Evolutionary conservation across 2,888 invertebrate genomes (phyloP), one percentile per base, ranked within the genome.

Genomic region (Allygus modestus): DNA sequence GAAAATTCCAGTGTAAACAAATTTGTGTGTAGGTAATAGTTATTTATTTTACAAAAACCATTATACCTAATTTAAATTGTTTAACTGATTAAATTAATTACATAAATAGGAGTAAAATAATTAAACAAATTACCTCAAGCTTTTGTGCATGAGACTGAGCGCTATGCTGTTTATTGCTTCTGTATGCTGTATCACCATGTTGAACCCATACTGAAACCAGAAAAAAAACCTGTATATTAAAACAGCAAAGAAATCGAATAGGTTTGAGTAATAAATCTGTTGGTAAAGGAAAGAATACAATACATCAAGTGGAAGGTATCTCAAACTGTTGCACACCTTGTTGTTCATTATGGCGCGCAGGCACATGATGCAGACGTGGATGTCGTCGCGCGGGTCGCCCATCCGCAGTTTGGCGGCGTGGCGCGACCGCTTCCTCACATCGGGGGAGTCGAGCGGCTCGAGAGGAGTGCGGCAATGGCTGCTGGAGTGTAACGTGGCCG

Each of bases 301-400:
- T n/a, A n/a, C n/a, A n/a, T n/a, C n/a, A n/a, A n/a, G n/a, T n/a
- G n/a, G n/a, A n/a, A n/a, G n/a, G n/a, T n/a, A n/a, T n/a, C n/a
- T n/a, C n/a, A n/a, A n/a, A 9, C 37, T 37, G 37, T 9, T 4
- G 37, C 46, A 2, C 88, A 95, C 95, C 94, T 99, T 99, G 90
- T 99, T 99, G 91, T 99, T 99, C 99, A 99, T 99, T 89, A 99
- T 99, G 88, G 99, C 99, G 85, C 99, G 93, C 93, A 99, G 95
- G 90, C 99, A 99, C 96, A 98, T 97, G 89, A 99, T 98, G 92
- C 99, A 99, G 86, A 99, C 98, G 91, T 99, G 99, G 89, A 99
- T 98, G 90, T 99, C 99, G 90, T 99, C 99, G 86, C 98, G 97
- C 85, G 98, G 96, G 88, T 97, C 97, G 82, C 98, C 98, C 97